Evolutionary conservation across 2,888 invertebrate genomes (phyloP), one percentile per base, ranked within the genome.

Genomic region (Campoplex nolae): DNA sequence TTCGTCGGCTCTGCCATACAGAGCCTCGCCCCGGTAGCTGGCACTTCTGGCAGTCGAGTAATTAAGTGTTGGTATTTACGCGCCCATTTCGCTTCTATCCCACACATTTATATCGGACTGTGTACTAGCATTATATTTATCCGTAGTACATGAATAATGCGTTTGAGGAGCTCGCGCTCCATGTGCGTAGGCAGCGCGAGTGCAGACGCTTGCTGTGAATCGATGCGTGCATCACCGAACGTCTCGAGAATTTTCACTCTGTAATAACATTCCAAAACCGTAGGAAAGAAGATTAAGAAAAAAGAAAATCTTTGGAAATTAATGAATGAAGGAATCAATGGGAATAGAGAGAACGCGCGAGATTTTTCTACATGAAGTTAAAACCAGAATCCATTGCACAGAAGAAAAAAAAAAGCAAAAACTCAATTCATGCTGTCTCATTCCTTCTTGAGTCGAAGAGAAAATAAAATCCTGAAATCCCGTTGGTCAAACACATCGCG

Each of bases 31-130:
- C 87, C 92, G 89, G 92, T 92, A 92, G 92, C 92, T 92, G 91
- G 91, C 91, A 92, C 90, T 90, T 92, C 91, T 92, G 92, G 90
- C 92, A 91, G 91, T 91, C 86, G 88, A 91, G 92, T 92, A 92
- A 92, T 92, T 92, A 92, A 91, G 89, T 88, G 90, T 88, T 78
- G 89, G 87, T 91, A 90, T 90, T 91, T 91, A 91, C 89, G 89
- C 89, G 86, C 88, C 85, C 90, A 86, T 91, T 88, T 88, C 90
- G 74, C 88, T 75, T 89, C 74, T 87, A 85, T 87, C 75, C 78
- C 75, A 58, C 84, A 75, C 84, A 74, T 81, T 56, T 45, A 54
- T 54, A 65, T 70, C 73, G 38, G 56, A 18, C 38, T 68, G 62
- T 68, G 48, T 23, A 23, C 70, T n/a, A 76, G 76, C 76, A 48